These are phyloP conservation scores for Aurelia aurita complex sp. Pacific DNA, from an alignment of 30 jellyfish, hydroid and myxozoan species.

Conservation along the genomic window DNA sequence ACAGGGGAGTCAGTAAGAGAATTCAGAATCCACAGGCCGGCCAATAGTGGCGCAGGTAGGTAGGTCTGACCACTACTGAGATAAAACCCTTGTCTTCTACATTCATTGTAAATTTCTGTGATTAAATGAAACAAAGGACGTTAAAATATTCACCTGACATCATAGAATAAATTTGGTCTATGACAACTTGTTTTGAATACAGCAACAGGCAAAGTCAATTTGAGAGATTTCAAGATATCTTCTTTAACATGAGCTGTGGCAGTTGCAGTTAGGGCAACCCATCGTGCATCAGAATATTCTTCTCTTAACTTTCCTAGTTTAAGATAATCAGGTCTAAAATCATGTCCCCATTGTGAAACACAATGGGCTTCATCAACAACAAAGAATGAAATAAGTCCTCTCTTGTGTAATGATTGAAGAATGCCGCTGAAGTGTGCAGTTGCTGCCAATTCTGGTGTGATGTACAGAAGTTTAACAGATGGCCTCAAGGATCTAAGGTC, in stretches of 20 bases:
- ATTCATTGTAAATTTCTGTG: too few species aligned
- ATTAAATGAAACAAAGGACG: too few species aligned
- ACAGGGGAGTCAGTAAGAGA: too few species aligned
- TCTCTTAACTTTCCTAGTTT: conserved; percentile 87
- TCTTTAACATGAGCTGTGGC: conserved; percentile 91
- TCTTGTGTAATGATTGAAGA: conserved; percentile 37
- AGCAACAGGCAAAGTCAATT: conserved; percentile 71
- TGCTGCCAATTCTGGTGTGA: conserved; percentile 96
- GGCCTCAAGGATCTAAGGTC: conserved; percentile 76
- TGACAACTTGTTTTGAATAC: conserved; percentile 75
- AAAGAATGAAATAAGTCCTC: conserved; percentile 66
- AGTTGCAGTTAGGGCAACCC: conserved; percentile 98
- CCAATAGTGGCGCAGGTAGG: too few species aligned
- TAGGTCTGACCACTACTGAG: too few species aligned
- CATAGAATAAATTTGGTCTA: conserved; percentile 82
- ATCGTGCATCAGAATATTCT: conserved; percentile 56
- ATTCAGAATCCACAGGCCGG: too few species aligned
- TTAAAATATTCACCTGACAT: conserved; percentile 75
- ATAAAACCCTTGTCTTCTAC: too few species aligned
- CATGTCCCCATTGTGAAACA: conserved; percentile 99
- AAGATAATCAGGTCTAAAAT: conserved; percentile 91
- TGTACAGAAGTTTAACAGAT: conserved; percentile 60
- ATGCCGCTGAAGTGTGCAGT: conserved; percentile 63
- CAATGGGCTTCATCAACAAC: conserved; percentile 99
- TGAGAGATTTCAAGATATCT: conserved; percentile 74